Conservation (phyloP, 2,113 vertebrate genomes). For the Siniperca knerii region DNA sequence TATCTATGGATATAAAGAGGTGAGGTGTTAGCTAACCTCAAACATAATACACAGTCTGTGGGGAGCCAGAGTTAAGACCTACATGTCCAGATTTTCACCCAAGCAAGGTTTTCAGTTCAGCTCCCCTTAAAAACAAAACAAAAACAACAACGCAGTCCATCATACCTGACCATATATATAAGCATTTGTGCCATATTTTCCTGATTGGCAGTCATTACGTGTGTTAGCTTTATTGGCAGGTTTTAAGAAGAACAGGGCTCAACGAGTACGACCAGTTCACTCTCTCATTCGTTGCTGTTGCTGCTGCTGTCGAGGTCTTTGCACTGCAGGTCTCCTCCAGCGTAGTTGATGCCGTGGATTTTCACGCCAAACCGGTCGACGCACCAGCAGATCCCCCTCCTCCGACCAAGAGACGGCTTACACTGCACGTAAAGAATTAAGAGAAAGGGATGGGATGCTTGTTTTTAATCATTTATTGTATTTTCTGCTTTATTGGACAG, state of each 20-base stretch:
- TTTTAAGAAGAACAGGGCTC: constrained; percentile 35
- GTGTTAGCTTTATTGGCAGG: constrained; percentile 73
- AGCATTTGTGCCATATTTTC: constrained; percentile 54
- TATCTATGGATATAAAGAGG: constrained; percentile 68
- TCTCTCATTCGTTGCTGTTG: constrained; percentile 90
- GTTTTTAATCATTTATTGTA: neutral
- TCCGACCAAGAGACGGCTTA: constrained; percentile 95
- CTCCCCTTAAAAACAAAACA: constrained; percentile 27
- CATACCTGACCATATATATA: constrained; percentile 57
- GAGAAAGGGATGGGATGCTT: neutral
- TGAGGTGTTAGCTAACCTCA: constrained; percentile 52
- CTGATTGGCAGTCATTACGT: constrained; percentile 69
- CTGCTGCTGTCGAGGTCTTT: constrained; percentile 87
- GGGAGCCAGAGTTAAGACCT: constrained; percentile 49
- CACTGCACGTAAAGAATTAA: constrained; percentile 82
- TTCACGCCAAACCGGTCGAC: constrained; percentile 95
- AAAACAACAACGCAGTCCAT: constrained; percentile 52
- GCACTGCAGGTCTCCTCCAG: constrained; percentile 92
- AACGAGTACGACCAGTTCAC: neutral
- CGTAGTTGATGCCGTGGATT: constrained; percentile 90
- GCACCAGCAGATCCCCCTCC: constrained; percentile 97
- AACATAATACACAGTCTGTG: constrained; percentile 47
- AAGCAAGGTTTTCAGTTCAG: constrained; percentile 43
- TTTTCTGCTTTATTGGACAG: neutral
- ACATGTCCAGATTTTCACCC: constrained; percentile 38